Evolutionary conservation across 2,797 vertebrate species (phyloP).

Genomic region (Anguilla obscura): DNA sequence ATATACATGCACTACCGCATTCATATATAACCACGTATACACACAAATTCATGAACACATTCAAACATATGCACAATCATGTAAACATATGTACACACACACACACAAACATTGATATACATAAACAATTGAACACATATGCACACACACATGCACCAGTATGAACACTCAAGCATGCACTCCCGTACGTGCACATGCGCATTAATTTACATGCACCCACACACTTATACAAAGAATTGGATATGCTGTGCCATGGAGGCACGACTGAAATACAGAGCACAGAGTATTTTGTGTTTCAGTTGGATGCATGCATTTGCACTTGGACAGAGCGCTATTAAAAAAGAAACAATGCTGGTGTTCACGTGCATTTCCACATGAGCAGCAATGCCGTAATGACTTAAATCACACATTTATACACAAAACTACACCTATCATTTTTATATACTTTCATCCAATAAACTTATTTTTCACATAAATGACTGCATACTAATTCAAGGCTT

Average conservation of each 20-base stretch:
- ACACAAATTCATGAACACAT: slow-evolving; percentile 20
- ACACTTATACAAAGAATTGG: slow-evolving; percentile 23
- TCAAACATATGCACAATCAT: slow-evolving; percentile 31
- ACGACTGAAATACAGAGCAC: slow-evolving; percentile 14
- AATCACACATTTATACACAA: background rate
- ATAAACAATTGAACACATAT: slow-evolving; percentile 24
- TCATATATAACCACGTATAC: background rate
- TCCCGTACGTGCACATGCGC: background rate
- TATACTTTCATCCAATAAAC: background rate
- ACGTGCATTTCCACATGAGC: background rate
- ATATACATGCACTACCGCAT: background rate
- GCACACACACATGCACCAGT: background rate
- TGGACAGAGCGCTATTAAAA: background rate
- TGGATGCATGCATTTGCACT: background rate
- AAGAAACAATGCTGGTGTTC: background rate
- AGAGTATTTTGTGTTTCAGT: background rate
- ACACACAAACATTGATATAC: slow-evolving; percentile 34
- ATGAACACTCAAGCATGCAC: no score
- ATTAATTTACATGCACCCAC: background rate
- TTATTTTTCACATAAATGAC: slow-evolving; percentile 31
- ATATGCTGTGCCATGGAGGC: background rate
- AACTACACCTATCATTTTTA: background rate
- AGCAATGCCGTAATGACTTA: background rate
- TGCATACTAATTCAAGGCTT: slow-evolving; percentile 39
- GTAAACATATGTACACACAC: slow-evolving; percentile 5